These are phyloP conservation scores for Drosophila vallismaia DNA, from an alignment of 2,888 invertebrate genomes.

Conservation along the genomic window DNA sequence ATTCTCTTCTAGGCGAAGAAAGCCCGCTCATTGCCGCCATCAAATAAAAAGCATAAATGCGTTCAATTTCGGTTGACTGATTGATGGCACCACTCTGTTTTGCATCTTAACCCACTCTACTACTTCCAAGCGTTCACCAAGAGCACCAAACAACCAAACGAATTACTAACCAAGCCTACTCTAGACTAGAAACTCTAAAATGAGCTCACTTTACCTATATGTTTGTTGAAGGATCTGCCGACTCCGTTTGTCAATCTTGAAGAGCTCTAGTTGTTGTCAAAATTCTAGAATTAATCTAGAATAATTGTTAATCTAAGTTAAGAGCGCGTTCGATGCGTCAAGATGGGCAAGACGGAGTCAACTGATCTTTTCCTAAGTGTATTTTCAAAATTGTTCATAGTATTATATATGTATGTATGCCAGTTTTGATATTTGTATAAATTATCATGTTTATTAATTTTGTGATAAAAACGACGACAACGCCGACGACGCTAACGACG, in stretches of 20 bases:
- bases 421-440: conserved; percentile 54
- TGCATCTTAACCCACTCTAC: conserved; percentile 73
- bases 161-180: conserved; percentile 58
- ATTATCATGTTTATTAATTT: conserved; percentile 52
- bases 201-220: conserved; percentile 39
- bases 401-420: conserved; percentile 50
- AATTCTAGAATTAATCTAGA: neutral
- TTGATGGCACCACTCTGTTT: conserved; percentile 70
- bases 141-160: conserved; percentile 57
- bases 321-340: neutral
- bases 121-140: conserved; percentile 60
- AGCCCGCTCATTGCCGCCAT: conserved; percentile 81
- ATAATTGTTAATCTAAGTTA: conserved; percentile 8
- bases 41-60: conserved; percentile 60
- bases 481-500: conserved; percentile 22
- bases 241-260: conserved; percentile 2
- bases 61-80: conserved; percentile 55
- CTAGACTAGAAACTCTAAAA: conserved; percentile 27
- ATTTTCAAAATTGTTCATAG: conserved; percentile 50
- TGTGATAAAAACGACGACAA: conserved; percentile 35
- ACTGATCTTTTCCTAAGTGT: conserved; percentile 41
- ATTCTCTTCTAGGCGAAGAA: conserved; percentile 70
- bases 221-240: conserved; percentile 40
- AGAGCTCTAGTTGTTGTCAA: neutral
- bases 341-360: conserved; percentile 13